phyloP scores from a whole-genome alignment of 64 coral and sea anemone species.

The Montipora efflorescens region DNA sequence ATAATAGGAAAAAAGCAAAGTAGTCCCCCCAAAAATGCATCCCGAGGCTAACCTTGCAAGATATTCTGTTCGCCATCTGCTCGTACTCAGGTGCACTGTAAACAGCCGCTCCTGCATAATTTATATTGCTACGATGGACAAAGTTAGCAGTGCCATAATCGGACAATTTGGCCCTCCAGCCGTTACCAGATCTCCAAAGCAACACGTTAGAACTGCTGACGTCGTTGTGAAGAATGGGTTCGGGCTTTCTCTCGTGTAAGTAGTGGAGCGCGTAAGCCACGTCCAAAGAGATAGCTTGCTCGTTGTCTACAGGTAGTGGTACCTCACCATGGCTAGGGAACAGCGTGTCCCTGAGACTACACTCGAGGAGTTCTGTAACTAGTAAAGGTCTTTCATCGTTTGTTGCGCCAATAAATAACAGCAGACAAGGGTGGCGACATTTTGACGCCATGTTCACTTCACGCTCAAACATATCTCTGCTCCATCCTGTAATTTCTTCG shows the following conservation, averaged over 20 bases:
- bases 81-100: conserved; percentile 2
- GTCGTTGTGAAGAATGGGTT: conserved; percentile 65
- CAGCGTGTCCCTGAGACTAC: conserved; percentile 3
- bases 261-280: not conserved
- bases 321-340: not conserved
- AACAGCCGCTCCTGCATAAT: conserved; percentile 8
- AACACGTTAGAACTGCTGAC: conserved; percentile 74
- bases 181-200: conserved; percentile 26
- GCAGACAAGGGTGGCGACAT: conserved; percentile 69
- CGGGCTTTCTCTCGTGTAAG: not conserved
- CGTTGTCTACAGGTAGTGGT: not conserved
- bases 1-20: too few relatives aligned
- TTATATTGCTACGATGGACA: not conserved
- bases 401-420: conserved; percentile 87
- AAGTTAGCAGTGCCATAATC: conserved; percentile 73
- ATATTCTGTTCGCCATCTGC: not conserved
- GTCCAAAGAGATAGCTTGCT: not conserved
- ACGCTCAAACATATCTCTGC: conserved; percentile 26
- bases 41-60: not conserved
- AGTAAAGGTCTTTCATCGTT: conserved; percentile 24
- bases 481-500: not conserved
- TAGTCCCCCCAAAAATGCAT: not conserved
- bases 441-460: conserved; percentile 72
- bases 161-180: conserved; percentile 66
- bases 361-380: conserved; percentile 69